Conservation (phyloP, 2,797 vertebrate species). For the Chloroceryle amazona region DNA sequence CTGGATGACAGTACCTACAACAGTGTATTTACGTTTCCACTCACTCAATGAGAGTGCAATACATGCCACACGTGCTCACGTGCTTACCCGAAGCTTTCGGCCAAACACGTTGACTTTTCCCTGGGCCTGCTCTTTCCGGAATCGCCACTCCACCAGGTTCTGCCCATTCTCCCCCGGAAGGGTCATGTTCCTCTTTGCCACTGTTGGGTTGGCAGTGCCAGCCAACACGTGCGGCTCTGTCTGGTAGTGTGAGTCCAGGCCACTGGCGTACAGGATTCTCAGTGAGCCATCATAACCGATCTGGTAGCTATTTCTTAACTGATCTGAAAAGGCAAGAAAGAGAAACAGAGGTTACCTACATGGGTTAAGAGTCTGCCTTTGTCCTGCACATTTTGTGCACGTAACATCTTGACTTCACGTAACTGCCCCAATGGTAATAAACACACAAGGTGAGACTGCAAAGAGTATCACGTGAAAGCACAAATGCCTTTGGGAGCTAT, state of each 20-base stretch:
- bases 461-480: neutral
- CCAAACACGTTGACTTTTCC: conserved; percentile 97
- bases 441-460: neutral
- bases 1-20: neutral
- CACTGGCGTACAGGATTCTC: conserved; percentile 94
- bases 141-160: conserved; percentile 98
- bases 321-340: conserved; percentile 84
- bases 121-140: conserved; percentile 95
- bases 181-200: conserved; percentile 97
- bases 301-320: conserved; percentile 95
- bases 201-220: conserved; percentile 93
- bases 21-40: neutral
- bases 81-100: conserved; percentile 93
- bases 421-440: neutral
- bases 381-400: neutral
- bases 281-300: conserved; percentile 95
- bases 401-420: neutral
- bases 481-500: neutral
- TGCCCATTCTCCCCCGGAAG: conserved; percentile 94
- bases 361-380: neutral
- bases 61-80: accelerated
- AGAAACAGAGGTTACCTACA: neutral
- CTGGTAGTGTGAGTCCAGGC: conserved; percentile 96
- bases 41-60: neutral
- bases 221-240: conserved; percentile 96